Conservation (phyloP, 1,140 invertebrate genomes). For the Telenomus remus region DNA sequence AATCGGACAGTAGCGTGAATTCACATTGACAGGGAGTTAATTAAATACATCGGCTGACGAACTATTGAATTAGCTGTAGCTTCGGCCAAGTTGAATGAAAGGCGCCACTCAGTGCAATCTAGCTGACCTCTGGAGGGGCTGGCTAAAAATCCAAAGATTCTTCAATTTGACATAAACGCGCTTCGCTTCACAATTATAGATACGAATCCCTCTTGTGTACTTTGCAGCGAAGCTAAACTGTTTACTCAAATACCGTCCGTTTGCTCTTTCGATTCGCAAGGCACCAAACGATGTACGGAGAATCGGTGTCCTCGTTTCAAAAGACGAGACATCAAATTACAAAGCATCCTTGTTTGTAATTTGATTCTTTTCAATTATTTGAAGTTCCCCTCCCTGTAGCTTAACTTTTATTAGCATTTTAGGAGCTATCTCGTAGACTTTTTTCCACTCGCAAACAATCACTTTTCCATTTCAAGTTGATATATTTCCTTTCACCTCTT, state of each 20-base stretch:
- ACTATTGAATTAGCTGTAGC: slow-evolving; percentile 39
- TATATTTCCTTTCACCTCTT: slow-evolving; percentile 4
- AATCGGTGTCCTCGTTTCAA: slow-evolving; percentile 36
- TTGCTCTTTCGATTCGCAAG: slow-evolving; percentile 47
- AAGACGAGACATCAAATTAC: slow-evolving; percentile 50
- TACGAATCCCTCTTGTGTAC: slow-evolving; percentile 47
- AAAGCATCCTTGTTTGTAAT: slow-evolving; percentile 6
- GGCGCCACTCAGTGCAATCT: slow-evolving; percentile 11
- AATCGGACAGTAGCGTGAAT: slow-evolving; percentile 1
- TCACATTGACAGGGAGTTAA: slow-evolving; percentile 39
- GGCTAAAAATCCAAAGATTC: slow-evolving; percentile 32
- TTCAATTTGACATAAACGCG: slow-evolving; percentile 43
- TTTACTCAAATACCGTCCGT: slow-evolving; percentile 54
- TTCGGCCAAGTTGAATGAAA: slow-evolving; percentile 28
- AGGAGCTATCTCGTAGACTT: slow-evolving; percentile 6
- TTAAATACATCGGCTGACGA: slow-evolving; percentile 36
- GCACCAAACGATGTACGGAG: slow-evolving; percentile 23
- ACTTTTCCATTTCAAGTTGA: slow-evolving; percentile 23
- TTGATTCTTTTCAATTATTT: slow-evolving; percentile 30
- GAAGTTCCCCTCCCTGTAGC: slow-evolving; percentile 10
- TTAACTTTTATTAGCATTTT: slow-evolving; percentile 42
- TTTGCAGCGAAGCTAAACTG: slow-evolving; percentile 52
- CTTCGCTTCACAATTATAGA: slow-evolving; percentile 53
- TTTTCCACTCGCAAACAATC: slow-evolving; percentile 26
- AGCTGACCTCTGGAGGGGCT: slow-evolving; percentile 16